Base-by-base conservation (phyloP, 92 coral and sea anemone species). In the Parazoanthus atlanticus region DNA sequence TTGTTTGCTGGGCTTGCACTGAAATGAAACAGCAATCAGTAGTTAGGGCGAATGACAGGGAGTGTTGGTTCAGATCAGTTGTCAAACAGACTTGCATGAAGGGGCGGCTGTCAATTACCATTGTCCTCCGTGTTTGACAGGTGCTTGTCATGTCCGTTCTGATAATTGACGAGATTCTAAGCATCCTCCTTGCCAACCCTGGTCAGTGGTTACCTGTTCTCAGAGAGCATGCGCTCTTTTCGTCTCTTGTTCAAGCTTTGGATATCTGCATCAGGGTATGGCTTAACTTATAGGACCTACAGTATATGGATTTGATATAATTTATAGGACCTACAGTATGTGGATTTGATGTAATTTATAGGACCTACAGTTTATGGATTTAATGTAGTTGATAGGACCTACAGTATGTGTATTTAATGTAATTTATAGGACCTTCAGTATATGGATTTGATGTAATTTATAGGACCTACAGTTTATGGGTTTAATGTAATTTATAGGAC, bases 171-270 rank as follows among this genome's bases (percentile, higher is more conserved):
- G 99, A 97, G 71, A 91, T 94, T 80, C 91, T 97, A 72, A 95
- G 93, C 92, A 97, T 94, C 52, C 94, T 93, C 26, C 91, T 97
- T 17, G 86, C 97, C 1, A 94, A 95, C 73, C 98, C 99, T 80
- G 95, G 95, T 79, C 98, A 97, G 94, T 97, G 99, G 99, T 90
- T 95, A 30, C 97, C 96, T 52, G 96, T 97, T 21, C 93, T 97
- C 16, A 94, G 95, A 89, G 99, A 97, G 90, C 99, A 95, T 94
- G 98, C 97, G 90, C 94, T 97, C 90, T 97, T 97, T 85, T 94
- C 98, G 8, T 95, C 98, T 1, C 87, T 97, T 28, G 93, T 97
- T 12, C 98, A 94, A 79, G 95, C 96, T 4, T 85, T 97, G 65
- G 97, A 95, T 84, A 87, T 93, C 78, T 94, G 96, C 77, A 93